Evolutionary conservation across 2,797 vertebrate species (phyloP).

Genomic region (Eptatretus atami): DNA sequence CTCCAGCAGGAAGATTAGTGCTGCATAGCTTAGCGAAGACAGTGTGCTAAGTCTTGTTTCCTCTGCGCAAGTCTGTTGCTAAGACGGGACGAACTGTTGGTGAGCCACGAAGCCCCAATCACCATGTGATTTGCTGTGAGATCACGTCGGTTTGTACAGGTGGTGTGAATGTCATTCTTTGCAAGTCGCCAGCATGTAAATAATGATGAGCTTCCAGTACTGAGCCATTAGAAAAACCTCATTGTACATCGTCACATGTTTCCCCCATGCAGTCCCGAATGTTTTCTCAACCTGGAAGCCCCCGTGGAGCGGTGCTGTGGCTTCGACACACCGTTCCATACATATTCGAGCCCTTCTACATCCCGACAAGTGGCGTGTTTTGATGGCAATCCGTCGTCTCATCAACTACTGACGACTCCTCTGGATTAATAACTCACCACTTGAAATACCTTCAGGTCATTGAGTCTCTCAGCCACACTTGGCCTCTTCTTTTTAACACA

Average conservation of each 20-base stretch:
- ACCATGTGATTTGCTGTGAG: conserved; percentile 83
- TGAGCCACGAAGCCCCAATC: conserved; percentile 79
- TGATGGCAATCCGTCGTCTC: conserved; percentile 60
- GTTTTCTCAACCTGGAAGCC: conserved; percentile 80
- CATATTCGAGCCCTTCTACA: conserved; percentile 89
- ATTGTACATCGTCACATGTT: background rate
- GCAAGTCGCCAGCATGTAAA: background rate
- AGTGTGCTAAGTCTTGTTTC: background rate
- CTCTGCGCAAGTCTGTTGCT: conserved; percentile 43
- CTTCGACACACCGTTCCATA: conserved; percentile 90
- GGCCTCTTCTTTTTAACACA: too few species aligned
- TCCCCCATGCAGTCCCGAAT: conserved; percentile 42
- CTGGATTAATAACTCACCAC: too few species aligned
- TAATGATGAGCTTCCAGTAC: background rate
- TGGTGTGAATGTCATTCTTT: conserved; percentile 14
- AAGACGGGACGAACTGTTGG: conserved; percentile 68
- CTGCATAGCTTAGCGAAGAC: too few species aligned
- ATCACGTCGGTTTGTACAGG: conserved; percentile 84
- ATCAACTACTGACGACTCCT: conserved; percentile 43
- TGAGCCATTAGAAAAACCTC: background rate
- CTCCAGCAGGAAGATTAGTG: too few species aligned
- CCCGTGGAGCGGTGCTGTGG: conserved; percentile 70
- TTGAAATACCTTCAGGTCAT: too few species aligned
- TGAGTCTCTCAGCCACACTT: too few species aligned
- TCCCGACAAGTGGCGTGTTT: conserved; percentile 99